Percentiles rank a stretch among this genome's conserved stretches.
These are phyloP conservation scores for Isurus oxyrinchus DNA, from an alignment of 2,113 vertebrate species.

Conservation along the genomic window DNA sequence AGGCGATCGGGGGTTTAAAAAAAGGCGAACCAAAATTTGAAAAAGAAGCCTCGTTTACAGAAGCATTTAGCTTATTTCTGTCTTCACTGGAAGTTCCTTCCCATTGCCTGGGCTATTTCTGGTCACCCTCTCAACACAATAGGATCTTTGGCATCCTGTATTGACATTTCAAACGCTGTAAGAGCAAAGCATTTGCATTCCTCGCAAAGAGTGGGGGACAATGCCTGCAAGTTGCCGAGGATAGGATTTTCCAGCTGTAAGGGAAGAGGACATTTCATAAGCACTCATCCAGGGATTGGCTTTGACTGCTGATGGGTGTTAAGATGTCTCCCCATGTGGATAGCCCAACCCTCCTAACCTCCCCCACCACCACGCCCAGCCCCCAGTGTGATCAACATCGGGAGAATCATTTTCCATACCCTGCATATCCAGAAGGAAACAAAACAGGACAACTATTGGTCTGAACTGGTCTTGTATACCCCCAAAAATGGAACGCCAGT, in stretches of 20 bases:
- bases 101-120: neutral
- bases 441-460: too few relatives aligned
- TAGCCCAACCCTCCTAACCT: neutral
- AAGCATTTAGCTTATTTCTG: neutral
- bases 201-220: neutral
- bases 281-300: neutral
- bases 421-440: too few relatives aligned
- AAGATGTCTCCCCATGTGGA: neutral
- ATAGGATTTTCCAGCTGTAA: neutral
- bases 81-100: neutral
- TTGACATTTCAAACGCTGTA: neutral
- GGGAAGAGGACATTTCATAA: neutral
- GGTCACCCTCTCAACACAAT: neutral
- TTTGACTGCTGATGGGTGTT: neutral
- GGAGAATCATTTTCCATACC: too few relatives aligned
- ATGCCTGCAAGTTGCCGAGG: neutral
- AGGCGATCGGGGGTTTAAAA: neutral
- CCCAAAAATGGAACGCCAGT: too few relatives aligned
- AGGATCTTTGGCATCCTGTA: neutral
- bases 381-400: neutral
- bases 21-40: neutral
- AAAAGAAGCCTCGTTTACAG: neutral
- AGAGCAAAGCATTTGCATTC: neutral
- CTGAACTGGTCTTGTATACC: too few relatives aligned
- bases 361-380: neutral